phyloP scores from a whole-genome alignment of 2,797 vertebrate genomes.

The Aeoliscus strigatus region DNA sequence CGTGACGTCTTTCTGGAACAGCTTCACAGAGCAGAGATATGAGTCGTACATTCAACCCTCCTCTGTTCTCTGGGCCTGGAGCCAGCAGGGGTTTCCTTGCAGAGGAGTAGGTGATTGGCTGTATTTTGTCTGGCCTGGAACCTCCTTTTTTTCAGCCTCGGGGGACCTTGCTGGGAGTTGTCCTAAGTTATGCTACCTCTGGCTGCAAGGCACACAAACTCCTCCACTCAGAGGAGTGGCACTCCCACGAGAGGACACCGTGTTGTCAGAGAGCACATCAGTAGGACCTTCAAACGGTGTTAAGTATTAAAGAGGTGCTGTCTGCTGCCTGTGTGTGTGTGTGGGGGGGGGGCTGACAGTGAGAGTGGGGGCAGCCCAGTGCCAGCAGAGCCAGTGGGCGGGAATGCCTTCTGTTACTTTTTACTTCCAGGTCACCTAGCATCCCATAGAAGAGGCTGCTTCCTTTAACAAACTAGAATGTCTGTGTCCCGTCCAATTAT shows the following conservation, averaged over 20 bases:
- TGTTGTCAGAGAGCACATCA: conserved; percentile 1
- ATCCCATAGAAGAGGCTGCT: conserved; percentile 38
- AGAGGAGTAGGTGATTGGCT: conserved; percentile 47
- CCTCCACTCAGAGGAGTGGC: conserved; percentile 12
- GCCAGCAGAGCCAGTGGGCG: conserved; percentile 56
- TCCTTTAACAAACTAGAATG: conserved; percentile 27
- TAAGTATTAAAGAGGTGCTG: conserved; percentile 25
- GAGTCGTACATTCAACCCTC: conserved; percentile 28
- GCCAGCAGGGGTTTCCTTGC: conserved; percentile 61
- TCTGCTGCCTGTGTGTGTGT: conserved; percentile 16
- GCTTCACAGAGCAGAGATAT: conserved; percentile 40
- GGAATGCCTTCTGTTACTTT: conserved; percentile 70
- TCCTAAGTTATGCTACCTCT: conserved; percentile 29
- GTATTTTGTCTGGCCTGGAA: conserved; percentile 51
- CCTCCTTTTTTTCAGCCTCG: conserved; percentile 34
- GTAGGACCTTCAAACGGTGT: conserved; percentile 20
- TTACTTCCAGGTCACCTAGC: conserved; percentile 75
- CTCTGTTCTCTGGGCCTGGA: conserved; percentile 45
- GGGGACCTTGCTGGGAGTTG: conserved; percentile 20
- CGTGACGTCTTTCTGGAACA: conserved; percentile 41
- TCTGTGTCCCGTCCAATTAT: conserved; percentile 3
- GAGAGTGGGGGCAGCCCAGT: conserved; percentile 45
- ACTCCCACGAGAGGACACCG: conserved; percentile 8
- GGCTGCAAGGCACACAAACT: conserved; percentile 16
- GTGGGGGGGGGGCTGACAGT: conserved; percentile 33